Evolutionary conservation across 2,797 vertebrate species (phyloP), one percentile per base, ranked within the genome.

Genomic region (Sebastes ruberrimus): DNA sequence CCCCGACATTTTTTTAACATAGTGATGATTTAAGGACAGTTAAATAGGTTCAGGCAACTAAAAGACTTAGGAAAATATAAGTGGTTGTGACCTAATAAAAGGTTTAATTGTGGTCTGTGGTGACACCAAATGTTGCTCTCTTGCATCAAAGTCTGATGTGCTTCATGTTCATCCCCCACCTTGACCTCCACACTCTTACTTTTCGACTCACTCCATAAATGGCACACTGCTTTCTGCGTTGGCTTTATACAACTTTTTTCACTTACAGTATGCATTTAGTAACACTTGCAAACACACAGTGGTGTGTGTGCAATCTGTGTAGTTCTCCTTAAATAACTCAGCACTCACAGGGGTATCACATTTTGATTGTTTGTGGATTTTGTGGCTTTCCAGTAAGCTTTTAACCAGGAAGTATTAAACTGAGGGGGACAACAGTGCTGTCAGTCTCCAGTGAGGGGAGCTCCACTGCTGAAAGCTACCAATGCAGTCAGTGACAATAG

Each of bases 61-160:
- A 18, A 20, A 30, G 27, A 55, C 22, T 60, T 27, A 16, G 38
- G 38, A 20, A 60, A 27, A 23, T 30, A 28, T 28, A 28, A 28
- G 16, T 9, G 16, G 27, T 60, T 60, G 16, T 5, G 16, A 13
- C 18, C 28, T 16, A 62, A 13, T 61, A n/a, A 11, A 22, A 32
- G 52, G n/a, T 53, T 59, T 28, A 9, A 32, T 32, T 61, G 27
- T 22, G 30, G 10, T 33, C 10, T 33, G 7, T 6, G 59, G 59
- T 4, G 18, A 20, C 2, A 32, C 9, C 18, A 30, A 61, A 61
- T 0, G 0, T 61, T 25, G 16, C 3, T 32, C 0, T 10, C 59
- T 60, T 32, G 32, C 61, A 63, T 63, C 13, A 38, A 22, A 38
- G n/a, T 23, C 32, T 63, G 61, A 63, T 63, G 32, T 10, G 3